Evolutionary conservation across 2,888 invertebrate genomes (phyloP).

Genomic region (Stegophylla sp.): DNA sequence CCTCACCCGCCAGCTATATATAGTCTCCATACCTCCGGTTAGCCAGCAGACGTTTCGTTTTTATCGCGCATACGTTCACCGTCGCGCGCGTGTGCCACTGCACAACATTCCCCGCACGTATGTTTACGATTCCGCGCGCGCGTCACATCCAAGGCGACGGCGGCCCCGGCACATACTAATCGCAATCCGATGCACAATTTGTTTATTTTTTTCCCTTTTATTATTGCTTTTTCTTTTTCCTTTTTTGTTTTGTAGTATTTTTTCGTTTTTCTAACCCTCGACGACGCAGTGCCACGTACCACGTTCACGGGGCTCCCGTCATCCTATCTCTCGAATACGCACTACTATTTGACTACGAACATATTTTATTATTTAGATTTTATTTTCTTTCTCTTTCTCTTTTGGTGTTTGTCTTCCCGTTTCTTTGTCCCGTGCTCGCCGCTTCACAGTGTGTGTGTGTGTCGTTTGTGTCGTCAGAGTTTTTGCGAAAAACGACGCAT

Average conservation of each 20-base stretch:
- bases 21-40: too few relatives aligned
- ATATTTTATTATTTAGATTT: too few relatives aligned
- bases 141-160: neutral
- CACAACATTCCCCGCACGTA: conserved; percentile 16
- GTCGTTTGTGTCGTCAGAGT: too few relatives aligned
- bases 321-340: too few relatives aligned
- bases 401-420: too few relatives aligned
- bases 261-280: neutral
- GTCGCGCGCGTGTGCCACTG: neutral
- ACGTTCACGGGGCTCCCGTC: too few relatives aligned
- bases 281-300: neutral
- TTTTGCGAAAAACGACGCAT: too few relatives aligned
- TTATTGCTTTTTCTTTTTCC: neutral
- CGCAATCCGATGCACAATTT: neutral
- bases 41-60: neutral
- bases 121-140: conserved; percentile 14
- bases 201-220: neutral
- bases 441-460: too few relatives aligned
- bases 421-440: too few relatives aligned
- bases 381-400: too few relatives aligned
- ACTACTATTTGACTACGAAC: too few relatives aligned
- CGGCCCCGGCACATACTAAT: conserved; percentile 12
- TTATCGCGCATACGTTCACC: conserved; percentile 15
- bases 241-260: neutral
- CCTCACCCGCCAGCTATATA: too few relatives aligned